Conservation (phyloP, 2,888 invertebrate genomes). For the Mayetiola destructor region DNA sequence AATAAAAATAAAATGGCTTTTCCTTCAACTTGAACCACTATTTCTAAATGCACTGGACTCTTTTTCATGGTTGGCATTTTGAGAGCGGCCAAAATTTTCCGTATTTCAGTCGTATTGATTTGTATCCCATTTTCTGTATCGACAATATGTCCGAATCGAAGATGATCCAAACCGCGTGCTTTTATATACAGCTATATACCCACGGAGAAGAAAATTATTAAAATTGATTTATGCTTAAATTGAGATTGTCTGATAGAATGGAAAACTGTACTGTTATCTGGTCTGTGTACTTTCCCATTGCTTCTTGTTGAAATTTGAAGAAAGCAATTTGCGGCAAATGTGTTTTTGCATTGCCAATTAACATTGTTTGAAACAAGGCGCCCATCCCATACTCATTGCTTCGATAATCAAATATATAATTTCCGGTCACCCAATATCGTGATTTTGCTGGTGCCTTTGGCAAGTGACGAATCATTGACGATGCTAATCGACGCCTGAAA, state of each 20-base stretch:
- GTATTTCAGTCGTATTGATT: slow-evolving; percentile 37
- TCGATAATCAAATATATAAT: slow-evolving; percentile 55
- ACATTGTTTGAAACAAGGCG: slow-evolving; percentile 43
- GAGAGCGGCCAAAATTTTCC: slow-evolving; percentile 35
- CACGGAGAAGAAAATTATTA: slow-evolving; percentile 14
- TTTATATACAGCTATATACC: slow-evolving; percentile 45
- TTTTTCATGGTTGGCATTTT: slow-evolving; percentile 34
- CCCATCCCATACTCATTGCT: slow-evolving; percentile 46
- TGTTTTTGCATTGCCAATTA: slow-evolving; percentile 49
- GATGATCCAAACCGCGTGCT: slow-evolving; percentile 34
- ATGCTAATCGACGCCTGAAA: slow-evolving; percentile 46
- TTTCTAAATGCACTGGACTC: slow-evolving; percentile 47
- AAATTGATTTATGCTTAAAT: background rate
- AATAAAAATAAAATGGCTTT: slow-evolving; percentile 52
- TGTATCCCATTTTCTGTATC: background rate
- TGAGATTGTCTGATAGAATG: background rate
- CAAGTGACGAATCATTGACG: slow-evolving; percentile 49
- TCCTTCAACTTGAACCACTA: slow-evolving; percentile 49
- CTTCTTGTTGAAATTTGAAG: slow-evolving; percentile 42
- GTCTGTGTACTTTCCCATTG: slow-evolving; percentile 42
- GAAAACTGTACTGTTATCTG: slow-evolving; percentile 37
- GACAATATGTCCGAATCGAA: slow-evolving; percentile 20
- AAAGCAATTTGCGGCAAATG: slow-evolving; percentile 49
- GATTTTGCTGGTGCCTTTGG: slow-evolving; percentile 38
- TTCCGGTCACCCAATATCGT: slow-evolving; percentile 52